These are phyloP conservation scores for Sinella curviseta DNA, from an alignment of 1,140 invertebrate species.

Conservation along the genomic window DNA sequence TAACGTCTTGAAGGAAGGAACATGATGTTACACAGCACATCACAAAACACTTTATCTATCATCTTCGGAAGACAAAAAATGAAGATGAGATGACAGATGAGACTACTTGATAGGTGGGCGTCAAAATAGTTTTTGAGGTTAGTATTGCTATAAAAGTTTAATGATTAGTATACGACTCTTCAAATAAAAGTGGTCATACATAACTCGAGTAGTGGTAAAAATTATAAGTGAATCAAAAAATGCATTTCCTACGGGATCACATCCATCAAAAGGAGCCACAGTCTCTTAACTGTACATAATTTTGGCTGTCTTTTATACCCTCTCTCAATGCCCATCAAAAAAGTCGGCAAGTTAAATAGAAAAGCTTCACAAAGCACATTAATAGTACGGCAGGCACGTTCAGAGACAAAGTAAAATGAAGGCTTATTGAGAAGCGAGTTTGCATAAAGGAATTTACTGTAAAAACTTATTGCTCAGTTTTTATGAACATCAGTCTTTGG, in stretches of 20 bases:
- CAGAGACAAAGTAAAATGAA: background rate
- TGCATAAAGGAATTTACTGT: background rate
- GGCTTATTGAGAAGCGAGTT: background rate
- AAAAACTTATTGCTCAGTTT: background rate
- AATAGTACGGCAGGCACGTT: background rate
- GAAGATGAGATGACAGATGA: conserved; percentile 19
- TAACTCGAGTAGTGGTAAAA: background rate
- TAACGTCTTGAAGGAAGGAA: too few species aligned
- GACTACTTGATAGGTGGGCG: conserved; percentile 14
- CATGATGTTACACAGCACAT: background rate
- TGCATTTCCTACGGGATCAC: background rate
- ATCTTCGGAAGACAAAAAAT: background rate
- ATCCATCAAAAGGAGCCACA: background rate
- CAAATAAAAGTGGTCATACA: background rate
- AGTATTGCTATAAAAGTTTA: background rate
- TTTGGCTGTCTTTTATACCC: background rate
- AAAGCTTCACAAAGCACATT: background rate
- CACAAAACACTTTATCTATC: background rate
- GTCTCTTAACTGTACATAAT: background rate
- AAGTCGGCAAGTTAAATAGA: background rate
- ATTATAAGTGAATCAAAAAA: conserved; percentile 15
- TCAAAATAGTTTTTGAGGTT: conserved; percentile 25
- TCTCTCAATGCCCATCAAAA: background rate
- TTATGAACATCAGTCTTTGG: background rate
- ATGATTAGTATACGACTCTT: background rate